Evolutionary conservation across 2,113 vertebrate genomes (phyloP), one percentile per base, ranked within the genome.

Genomic region (Entelurus aequoreus): DNA sequence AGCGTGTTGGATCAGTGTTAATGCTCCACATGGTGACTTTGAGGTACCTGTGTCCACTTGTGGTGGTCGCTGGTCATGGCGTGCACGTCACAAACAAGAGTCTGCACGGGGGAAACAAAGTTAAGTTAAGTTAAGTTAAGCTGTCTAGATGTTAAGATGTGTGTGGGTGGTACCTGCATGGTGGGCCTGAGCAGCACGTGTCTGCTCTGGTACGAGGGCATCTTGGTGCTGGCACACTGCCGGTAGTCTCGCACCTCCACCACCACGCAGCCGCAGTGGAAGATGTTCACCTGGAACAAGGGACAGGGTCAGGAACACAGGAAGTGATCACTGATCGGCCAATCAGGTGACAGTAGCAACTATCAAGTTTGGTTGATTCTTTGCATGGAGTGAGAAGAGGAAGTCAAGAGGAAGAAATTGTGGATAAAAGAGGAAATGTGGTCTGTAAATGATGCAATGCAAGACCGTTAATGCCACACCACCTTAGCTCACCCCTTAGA

Each of bases 31-130:
- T 19, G 19, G 19, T 19, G 28, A 28, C 28, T 28, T 28, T 28
- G 28, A 28, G 42, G 74, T 80, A 99, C 97, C 94, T 99, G 97
- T 47, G 97, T 98, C 97, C 97, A 99, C 72, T 99, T 99, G 85
- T 99, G 95, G 85, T 98, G 97, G 89, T 99, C 97, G 84, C 93
- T 97, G 77, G 97, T 98, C 92, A 99, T 94, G 70, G 96, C 93
- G 84, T 99, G 95, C 54, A 99, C 94, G 77, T 99, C 97, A 90
- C 95, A 97, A 86, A 96, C 92, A 81, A 99, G 92, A 82, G 96
- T 99, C 97, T 99, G 73, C 10, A 79, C 62, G 66, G 67, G 37
- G 80, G 60, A 62, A 55, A 66, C 69, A 6, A 61, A 4, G 49
- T 15, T 28, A 35, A 53, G 16, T 53, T 19, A 10, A 16, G 28